Evolutionary conservation across 2,888 invertebrate genomes (phyloP).

Genomic region (Mesochorus sp.): DNA sequence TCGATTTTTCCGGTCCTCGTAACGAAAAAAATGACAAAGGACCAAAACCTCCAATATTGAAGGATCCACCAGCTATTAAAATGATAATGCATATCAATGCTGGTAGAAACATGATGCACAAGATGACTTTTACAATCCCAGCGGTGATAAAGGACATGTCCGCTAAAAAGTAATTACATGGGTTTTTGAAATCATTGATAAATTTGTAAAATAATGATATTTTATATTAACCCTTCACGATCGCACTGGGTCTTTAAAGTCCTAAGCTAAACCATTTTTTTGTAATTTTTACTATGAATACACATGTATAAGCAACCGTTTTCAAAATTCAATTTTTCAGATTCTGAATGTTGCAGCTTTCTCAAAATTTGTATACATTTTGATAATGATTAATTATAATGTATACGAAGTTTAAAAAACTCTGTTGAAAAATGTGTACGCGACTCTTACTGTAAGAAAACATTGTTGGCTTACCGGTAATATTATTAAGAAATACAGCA

Average conservation of each 20-base stretch:
- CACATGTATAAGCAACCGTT: too few species aligned
- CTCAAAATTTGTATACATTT: not conserved
- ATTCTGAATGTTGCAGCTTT: too few species aligned
- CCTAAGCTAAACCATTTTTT: too few species aligned
- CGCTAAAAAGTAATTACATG: slow-evolving; percentile 67
- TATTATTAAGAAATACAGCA: slow-evolving; percentile 66
- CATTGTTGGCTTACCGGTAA: slow-evolving; percentile 70
- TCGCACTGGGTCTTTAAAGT: too few species aligned
- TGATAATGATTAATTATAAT: not conserved
- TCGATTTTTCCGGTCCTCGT: slow-evolving; percentile 10
- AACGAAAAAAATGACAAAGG: slow-evolving; percentile 68
- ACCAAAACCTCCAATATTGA: slow-evolving; percentile 68
- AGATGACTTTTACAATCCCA: slow-evolving; percentile 21
- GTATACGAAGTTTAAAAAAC: too few species aligned
- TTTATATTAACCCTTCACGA: too few species aligned
- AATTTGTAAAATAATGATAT: not conserved
- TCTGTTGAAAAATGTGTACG: not conserved
- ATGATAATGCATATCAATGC: slow-evolving; percentile 57
- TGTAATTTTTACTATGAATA: too few species aligned
- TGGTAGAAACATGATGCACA: slow-evolving; percentile 28
- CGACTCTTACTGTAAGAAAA: not conserved
- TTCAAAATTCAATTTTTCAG: too few species aligned
- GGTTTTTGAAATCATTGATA: too few species aligned
- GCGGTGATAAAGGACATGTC: slow-evolving; percentile 60
- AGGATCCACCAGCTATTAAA: slow-evolving; percentile 64